Evolutionary conservation across 2,797 vertebrate species (phyloP).

Genomic region (Phrynocephalus guinanensis): DNA sequence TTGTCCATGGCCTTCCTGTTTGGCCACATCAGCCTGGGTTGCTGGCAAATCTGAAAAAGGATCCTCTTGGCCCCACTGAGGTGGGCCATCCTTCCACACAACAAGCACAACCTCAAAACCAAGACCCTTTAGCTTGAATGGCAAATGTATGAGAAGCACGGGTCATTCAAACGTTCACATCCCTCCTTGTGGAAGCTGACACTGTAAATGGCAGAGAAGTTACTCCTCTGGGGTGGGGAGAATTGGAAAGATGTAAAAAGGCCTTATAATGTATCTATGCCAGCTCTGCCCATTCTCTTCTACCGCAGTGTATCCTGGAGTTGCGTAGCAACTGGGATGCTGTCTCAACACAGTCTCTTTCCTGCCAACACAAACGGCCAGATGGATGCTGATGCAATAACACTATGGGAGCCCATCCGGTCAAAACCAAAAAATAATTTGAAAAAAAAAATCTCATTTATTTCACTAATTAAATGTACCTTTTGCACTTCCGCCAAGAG

Average conservation of each 20-base stretch:
- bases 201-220: background rate
- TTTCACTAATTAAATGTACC: background rate
- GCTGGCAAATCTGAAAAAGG: too few species aligned
- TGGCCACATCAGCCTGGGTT: too few species aligned
- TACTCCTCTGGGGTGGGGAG: background rate
- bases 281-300: background rate
- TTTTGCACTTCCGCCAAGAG: background rate
- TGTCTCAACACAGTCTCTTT: background rate
- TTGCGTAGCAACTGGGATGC: slow-evolving; percentile 9
- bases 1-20: too few species aligned
- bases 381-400: background rate
- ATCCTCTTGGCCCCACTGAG: too few species aligned
- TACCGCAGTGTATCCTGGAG: background rate
- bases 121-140: background rate
- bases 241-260: background rate
- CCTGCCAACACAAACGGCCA: background rate
- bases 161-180: background rate
- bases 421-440: background rate
- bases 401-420: background rate
- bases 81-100: too few species aligned
- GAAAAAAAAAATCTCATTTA: background rate
- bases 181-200: background rate
- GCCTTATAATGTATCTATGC: background rate
- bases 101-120: background rate
- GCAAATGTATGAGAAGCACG: background rate